phyloP scores from a whole-genome alignment of 2,113 vertebrate species.

The Bolborhynchus lineola region DNA sequence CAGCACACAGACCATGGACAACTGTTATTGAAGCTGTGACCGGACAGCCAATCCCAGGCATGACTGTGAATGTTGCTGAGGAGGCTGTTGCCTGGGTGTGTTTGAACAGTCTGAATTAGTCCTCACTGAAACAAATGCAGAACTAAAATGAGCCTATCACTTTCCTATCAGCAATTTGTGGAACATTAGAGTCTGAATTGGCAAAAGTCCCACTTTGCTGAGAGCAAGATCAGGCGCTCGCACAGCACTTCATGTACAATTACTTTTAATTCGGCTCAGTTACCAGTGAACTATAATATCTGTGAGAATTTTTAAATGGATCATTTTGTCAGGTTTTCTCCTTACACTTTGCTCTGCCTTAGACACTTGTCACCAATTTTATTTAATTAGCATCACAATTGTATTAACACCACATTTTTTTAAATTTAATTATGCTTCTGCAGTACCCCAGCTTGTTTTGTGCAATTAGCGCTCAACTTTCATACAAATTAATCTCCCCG shows the following conservation, averaged over 20 bases:
- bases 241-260: not conserved
- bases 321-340: conserved; percentile 66
- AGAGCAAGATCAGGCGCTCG: not conserved
- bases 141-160: not conserved
- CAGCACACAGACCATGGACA: rapidly evolving
- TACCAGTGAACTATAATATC: conserved; percentile 48
- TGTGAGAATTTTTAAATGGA: conserved; percentile 40
- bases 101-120: not conserved
- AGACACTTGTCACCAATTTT: conserved; percentile 70
- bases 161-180: conserved; percentile 47
- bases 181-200: conserved; percentile 29
- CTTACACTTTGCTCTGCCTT: conserved; percentile 53
- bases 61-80: not conserved
- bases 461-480: conserved; percentile 69
- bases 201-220: conserved; percentile 48
- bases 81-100: rapidly evolving
- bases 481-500: conserved; percentile 69
- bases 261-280: conserved; percentile 37
- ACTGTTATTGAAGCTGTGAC: rapidly evolving
- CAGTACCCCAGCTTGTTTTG: conserved; percentile 67
- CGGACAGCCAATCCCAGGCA: rapidly evolving
- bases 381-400: conserved; percentile 74
- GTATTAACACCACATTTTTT: conserved; percentile 66
- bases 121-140: not conserved
- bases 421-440: conserved; percentile 66